phyloP scores from a whole-genome alignment of 2,797 vertebrate species.

The Pseudochirops corinnae region DNA sequence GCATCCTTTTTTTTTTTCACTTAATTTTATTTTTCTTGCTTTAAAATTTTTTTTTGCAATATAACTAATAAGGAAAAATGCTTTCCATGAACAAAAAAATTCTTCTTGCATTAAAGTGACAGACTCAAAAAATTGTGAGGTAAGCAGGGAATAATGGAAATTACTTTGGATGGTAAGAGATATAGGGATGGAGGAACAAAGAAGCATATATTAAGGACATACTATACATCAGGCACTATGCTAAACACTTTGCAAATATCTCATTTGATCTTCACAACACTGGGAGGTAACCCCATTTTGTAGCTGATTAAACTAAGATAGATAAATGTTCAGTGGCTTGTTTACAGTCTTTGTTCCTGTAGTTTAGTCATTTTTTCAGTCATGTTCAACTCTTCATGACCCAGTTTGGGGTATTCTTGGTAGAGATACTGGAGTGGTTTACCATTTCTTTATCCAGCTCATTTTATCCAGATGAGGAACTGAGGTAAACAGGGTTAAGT shows the following conservation, averaged over 20 bases:
- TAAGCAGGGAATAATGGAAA: neutral
- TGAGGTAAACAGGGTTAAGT: neutral
- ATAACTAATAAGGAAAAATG: neutral
- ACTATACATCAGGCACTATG: neutral
- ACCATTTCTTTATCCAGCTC: neutral
- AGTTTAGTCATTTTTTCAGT: neutral
- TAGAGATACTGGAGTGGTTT: neutral
- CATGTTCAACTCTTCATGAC: neutral
- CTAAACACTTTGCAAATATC: neutral
- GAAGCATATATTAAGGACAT: neutral
- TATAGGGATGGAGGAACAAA: neutral
- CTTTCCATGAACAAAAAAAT: neutral
- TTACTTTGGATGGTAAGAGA: neutral
- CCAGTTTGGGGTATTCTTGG: neutral
- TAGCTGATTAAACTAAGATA: neutral
- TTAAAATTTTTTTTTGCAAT: neutral
- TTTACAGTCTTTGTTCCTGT: neutral
- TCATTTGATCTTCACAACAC: neutral
- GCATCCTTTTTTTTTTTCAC: neutral
- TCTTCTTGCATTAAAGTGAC: neutral
- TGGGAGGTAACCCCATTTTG: neutral
- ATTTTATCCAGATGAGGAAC: neutral
- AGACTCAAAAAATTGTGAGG: neutral
- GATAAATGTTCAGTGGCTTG: neutral
- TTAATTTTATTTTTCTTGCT: neutral